Percentiles rank a stretch among this genome's conserved stretches.
Conservation (phyloP, 2,888 invertebrate species). For the Atrina japonica region DNA sequence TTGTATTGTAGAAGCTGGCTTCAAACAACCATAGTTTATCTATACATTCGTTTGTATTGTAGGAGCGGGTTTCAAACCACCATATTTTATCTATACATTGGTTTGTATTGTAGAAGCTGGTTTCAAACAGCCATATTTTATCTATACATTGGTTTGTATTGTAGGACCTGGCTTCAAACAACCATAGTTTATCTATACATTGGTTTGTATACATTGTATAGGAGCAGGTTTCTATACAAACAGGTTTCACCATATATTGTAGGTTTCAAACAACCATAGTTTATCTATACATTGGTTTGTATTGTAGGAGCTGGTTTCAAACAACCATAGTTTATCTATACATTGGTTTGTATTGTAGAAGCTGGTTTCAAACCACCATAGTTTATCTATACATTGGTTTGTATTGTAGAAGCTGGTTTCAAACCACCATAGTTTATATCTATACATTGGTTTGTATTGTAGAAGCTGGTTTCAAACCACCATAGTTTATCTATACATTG, state of each 20-base stretch:
- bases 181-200: too few relatives aligned
- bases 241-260: too few relatives aligned
- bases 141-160: conserved; percentile 22
- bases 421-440: conserved; percentile 79
- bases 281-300: conserved; percentile 1
- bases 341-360: conserved; percentile 53
- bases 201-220: too few relatives aligned
- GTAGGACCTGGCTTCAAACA: conserved; percentile 74
- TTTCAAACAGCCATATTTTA: conserved; percentile 27
- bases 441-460: too few relatives aligned
- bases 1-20: conserved; percentile 67
- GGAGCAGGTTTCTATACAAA: too few relatives aligned
- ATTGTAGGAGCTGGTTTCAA: conserved; percentile 72
- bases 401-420: conserved; percentile 71
- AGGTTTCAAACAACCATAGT: too few relatives aligned
- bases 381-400: conserved; percentile 67
- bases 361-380: conserved; percentile 78
- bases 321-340: conserved; percentile 79
- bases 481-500: background rate
- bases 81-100: too few relatives aligned
- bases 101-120: conserved; percentile 63
- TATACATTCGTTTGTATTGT: too few relatives aligned
- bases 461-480: too few relatives aligned
- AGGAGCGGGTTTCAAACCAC: too few relatives aligned
- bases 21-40: too few relatives aligned